Conservation (phyloP, 1,140 invertebrate genomes). For the Drosophila burlai region DNA sequence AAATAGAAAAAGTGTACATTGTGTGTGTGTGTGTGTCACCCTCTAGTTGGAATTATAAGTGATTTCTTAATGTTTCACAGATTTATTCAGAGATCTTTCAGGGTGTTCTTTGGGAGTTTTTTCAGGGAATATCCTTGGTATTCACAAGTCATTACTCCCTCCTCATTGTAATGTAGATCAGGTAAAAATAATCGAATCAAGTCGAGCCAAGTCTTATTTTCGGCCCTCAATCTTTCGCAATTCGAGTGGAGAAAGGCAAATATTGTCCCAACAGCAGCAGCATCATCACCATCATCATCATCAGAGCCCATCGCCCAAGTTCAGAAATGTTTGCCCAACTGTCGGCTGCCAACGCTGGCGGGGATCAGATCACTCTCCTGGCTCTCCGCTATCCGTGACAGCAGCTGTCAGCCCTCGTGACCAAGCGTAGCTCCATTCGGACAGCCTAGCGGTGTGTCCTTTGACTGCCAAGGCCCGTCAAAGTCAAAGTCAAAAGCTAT, state of each 20-base stretch:
- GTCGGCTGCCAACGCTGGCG: slow-evolving; percentile 55
- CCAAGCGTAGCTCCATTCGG: slow-evolving; percentile 33
- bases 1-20: neutral
- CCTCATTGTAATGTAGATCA: slow-evolving; percentile 15
- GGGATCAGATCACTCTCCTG: slow-evolving; percentile 41
- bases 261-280: slow-evolving; percentile 26
- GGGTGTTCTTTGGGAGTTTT: neutral
- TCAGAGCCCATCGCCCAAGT: slow-evolving; percentile 36
- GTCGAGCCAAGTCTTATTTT: slow-evolving; percentile 1
- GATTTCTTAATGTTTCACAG: too few species aligned
- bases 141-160: neutral
- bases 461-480: slow-evolving; percentile 41
- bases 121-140: neutral
- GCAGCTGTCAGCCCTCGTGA: slow-evolving; percentile 58
- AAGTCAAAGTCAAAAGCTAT: slow-evolving; percentile 32
- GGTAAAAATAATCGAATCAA: slow-evolving; percentile 12
- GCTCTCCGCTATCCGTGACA: slow-evolving; percentile 1
- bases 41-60: too few species aligned
- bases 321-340: slow-evolving; percentile 58
- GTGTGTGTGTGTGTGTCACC: neutral
- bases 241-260: slow-evolving; percentile 16
- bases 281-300: neutral
- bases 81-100: neutral
- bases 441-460: slow-evolving; percentile 46
- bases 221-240: slow-evolving; percentile 23